Percentiles rank a stretch among this genome's conserved stretches.
Evolutionary conservation across 2,113 vertebrate genomes (phyloP).

Genomic region (Alligator sinensis): DNA sequence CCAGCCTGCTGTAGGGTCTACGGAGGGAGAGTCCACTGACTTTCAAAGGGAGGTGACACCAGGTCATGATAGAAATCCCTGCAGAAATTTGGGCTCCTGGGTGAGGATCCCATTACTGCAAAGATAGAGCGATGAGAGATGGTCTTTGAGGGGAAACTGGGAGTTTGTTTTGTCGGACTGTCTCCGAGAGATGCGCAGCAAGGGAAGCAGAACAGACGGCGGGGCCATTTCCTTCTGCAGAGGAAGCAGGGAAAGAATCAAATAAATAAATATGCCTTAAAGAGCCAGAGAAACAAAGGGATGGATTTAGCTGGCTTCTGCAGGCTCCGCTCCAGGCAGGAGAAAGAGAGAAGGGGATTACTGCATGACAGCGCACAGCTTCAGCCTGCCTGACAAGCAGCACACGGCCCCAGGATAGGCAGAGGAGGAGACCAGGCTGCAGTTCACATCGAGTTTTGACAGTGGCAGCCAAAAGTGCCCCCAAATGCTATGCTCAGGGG

Average conservation of each 20-base stretch:
- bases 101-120: not conserved
- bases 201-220: not conserved
- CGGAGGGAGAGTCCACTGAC: not conserved
- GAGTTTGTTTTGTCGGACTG: not conserved
- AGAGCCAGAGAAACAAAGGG: constrained; percentile 1
- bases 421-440: not conserved
- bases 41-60: not conserved
- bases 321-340: not conserved
- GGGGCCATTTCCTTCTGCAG: not conserved
- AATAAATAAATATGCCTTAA: not conserved
- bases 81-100: not conserved
- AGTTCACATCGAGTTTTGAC: not conserved
- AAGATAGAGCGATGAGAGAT: not conserved
- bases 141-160: not conserved
- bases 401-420: not conserved
- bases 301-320: constrained; percentile 5
- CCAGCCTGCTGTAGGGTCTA: too few relatives aligned
- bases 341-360: constrained; percentile 1
- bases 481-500: too few relatives aligned
- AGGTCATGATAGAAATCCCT: not conserved
- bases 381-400: not conserved
- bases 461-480: not conserved
- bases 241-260: not conserved
- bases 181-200: not conserved
- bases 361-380: not conserved